These are phyloP conservation scores for Mantis religiosa DNA, from an alignment of 2,888 invertebrate genomes.

Conservation along the genomic window DNA sequence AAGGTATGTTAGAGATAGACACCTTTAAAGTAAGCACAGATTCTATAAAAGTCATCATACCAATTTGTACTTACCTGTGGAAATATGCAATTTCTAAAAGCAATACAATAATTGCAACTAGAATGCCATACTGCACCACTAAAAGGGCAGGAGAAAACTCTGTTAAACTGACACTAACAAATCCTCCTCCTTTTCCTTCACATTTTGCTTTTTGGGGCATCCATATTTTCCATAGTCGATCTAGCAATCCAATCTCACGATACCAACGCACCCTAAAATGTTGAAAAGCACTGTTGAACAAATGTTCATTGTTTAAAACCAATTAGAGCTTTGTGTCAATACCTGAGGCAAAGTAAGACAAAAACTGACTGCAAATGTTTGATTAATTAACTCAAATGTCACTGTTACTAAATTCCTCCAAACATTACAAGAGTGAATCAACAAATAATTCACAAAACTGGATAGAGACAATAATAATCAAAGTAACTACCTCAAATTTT, in stretches of 20 bases:
- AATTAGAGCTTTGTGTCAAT: neutral
- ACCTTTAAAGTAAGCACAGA: neutral
- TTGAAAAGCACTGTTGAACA: no score
- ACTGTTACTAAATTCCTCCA: no score
- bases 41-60: neutral
- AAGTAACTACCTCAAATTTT: no score
- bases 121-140: conserved; percentile 24
- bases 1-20: neutral
- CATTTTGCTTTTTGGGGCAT: conserved; percentile 53
- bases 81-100: conserved; percentile 12
- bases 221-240: conserved; percentile 51
- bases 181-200: conserved; percentile 46
- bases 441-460: no score
- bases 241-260: conserved; percentile 55
- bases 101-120: conserved; percentile 8
- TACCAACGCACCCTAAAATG: conserved; percentile 54
- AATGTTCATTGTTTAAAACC: neutral
- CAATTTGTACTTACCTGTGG: conserved; percentile 25
- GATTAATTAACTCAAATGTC: no score
- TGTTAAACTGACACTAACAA: conserved; percentile 52
- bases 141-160: conserved; percentile 39
- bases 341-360: no score
- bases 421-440: no score
- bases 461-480: no score
- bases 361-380: no score